Evolutionary conservation across 1,140 invertebrate genomes (phyloP).

Genomic region (Bilobella aurantiaca): DNA sequence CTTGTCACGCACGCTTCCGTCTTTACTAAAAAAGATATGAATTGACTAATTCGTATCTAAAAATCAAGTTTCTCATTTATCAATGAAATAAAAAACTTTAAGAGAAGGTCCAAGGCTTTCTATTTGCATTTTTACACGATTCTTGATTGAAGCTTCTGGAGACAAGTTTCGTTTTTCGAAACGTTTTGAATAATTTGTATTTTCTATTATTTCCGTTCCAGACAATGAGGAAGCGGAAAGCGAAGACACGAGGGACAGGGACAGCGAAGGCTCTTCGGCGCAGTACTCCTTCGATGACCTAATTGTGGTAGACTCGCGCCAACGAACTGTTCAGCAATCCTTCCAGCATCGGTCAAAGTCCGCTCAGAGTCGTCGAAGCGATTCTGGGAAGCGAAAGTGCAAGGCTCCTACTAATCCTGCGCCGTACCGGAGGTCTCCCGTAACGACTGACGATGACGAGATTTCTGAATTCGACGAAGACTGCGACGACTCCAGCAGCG

Average conservation of each 20-base stretch:
- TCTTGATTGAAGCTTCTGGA: not conserved
- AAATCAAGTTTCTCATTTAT: not conserved
- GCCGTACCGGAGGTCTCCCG: not conserved
- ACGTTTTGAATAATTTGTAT: not conserved
- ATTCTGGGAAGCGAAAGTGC: not conserved
- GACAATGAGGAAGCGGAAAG: not conserved
- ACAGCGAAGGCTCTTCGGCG: no score
- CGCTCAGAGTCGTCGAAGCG: no score
- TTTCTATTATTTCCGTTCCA: not conserved
- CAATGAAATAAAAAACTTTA: not conserved
- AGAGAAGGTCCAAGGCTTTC: not conserved
- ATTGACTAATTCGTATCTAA: no score
- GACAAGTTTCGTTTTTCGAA: not conserved
- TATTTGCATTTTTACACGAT: not conserved
- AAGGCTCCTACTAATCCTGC: not conserved
- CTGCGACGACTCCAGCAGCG: slow-evolving; percentile 10
- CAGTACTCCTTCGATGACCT: not conserved
- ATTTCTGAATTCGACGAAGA: slow-evolving; percentile 20
- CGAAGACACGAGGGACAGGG: not conserved
- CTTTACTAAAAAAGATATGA: no score
- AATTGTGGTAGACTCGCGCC: not conserved
- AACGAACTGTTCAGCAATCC: not conserved
- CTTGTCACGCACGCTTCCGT: no score
- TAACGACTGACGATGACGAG: slow-evolving; percentile 15
- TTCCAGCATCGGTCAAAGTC: not conserved